Base-by-base conservation (phyloP, 2,797 vertebrate genomes). In the Cossypha caffra region DNA sequence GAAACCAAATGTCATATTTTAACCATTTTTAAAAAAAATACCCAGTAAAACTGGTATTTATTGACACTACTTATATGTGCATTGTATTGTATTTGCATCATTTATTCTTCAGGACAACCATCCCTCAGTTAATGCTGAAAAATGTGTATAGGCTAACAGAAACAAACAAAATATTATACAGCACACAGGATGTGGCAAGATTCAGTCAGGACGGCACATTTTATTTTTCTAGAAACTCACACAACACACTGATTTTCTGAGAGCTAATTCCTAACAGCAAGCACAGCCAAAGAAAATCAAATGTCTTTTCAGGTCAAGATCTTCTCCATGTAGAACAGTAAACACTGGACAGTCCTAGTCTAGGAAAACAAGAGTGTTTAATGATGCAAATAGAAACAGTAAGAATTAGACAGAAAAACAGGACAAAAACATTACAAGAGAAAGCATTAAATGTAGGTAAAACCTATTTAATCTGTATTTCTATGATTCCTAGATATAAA, bases 41-140 rank as follows among this genome's bases (percentile, higher is more conserved):
- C 29, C 20, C 67, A 61, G n/a, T 92, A 93, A 92, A 96, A 92
- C 82, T 67, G 76, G 54, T 82, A 96, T 94, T 96, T 90, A 89
- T 85, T 45, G 72, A 75, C 37, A 92, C 52, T 93, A 92, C 61
- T 79, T 91, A 59, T 4, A 77, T 55, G 84, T 73, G 7, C 63
- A 82, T 51, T 63, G 12, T 52, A 52, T 68, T 85, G 69, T 13
- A 81, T 57, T 84, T 61, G 62, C 50, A 68, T 5, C 8, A 35
- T 64, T 85, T 66, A 62, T 47, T 79, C 71, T 85, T 76, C 50
- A 86, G 82, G 45, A 62, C 63, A 94, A 52, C 16, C 1, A 4
- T 42, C 33, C 18, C 29, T 86, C 40, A 62, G 45, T 37, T 50
- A 67, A 11, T 13, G 20, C 16, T 83, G 48, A 35, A 92, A 86